phyloP scores from a whole-genome alignment of 2,888 invertebrate genomes.

The Dastarcus helophoroides region DNA sequence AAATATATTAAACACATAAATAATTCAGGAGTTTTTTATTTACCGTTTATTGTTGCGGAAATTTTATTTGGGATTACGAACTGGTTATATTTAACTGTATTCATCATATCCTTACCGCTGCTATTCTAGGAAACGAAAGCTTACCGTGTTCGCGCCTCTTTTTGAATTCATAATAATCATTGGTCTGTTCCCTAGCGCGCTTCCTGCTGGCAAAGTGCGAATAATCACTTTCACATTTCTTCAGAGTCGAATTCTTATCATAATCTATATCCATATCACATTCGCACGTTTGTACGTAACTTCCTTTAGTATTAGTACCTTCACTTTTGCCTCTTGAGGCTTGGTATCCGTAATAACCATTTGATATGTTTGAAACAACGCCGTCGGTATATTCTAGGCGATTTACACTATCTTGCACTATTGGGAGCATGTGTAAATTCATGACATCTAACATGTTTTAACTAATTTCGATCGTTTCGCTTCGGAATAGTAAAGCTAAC shows the following conservation, averaged over 20 bases:
- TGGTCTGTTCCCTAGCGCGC: slow-evolving; percentile 13
- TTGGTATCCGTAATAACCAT: slow-evolving; percentile 25
- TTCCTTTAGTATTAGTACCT: slow-evolving; percentile 6
- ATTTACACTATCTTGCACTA: slow-evolving; percentile 14
- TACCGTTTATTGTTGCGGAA: too few relatives aligned
- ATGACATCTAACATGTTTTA: slow-evolving; percentile 16
- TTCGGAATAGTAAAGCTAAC: too few relatives aligned
- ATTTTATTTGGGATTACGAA: too few relatives aligned
- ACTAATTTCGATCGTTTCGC: too few relatives aligned
- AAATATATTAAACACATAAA: too few relatives aligned
- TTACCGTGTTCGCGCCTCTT: slow-evolving; percentile 29
- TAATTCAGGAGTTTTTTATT: too few relatives aligned
- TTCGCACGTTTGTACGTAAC: background rate
- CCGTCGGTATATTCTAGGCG: slow-evolving; percentile 3
- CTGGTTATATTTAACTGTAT: too few relatives aligned
- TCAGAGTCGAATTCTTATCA: slow-evolving; percentile 6
- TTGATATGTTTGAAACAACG: slow-evolving; percentile 16
- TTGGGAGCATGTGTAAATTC: slow-evolving; percentile 15
- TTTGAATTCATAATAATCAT: slow-evolving; percentile 21
- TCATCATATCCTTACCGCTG: background rate
- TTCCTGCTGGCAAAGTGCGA: slow-evolving; percentile 14
- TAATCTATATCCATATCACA: slow-evolving; percentile 13
- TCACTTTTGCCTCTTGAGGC: slow-evolving; percentile 8
- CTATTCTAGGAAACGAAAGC: slow-evolving; percentile 4
- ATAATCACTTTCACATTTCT: slow-evolving; percentile 4